Percentiles rank a stretch among this genome's conserved stretches.
Evolutionary conservation across 2,888 invertebrate species (phyloP).

Genomic region (Ligdia adustata): DNA sequence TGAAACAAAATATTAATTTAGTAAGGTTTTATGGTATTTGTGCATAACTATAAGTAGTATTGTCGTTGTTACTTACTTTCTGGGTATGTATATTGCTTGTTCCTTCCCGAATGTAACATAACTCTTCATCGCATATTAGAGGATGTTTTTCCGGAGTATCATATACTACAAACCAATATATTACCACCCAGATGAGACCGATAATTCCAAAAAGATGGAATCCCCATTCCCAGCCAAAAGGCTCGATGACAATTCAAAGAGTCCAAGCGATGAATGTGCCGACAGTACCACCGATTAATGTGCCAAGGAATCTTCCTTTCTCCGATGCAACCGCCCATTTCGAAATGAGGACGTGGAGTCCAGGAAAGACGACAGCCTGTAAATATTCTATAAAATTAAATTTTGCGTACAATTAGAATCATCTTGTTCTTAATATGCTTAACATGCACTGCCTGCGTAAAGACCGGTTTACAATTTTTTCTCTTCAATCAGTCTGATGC

Average conservation of each 20-base stretch:
- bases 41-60: too few species aligned
- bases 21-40: too few species aligned
- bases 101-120: constrained; percentile 22
- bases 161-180: constrained; percentile 23
- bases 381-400: too few species aligned
- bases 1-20: constrained; percentile 15
- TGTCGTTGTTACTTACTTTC: constrained; percentile 5
- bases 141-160: constrained; percentile 82
- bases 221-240: constrained; percentile 82
- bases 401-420: too few species aligned
- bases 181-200: constrained; percentile 53
- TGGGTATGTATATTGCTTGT: not conserved
- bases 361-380: constrained; percentile 77
- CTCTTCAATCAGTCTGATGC: too few species aligned
- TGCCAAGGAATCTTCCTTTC: constrained; percentile 80
- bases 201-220: constrained; percentile 79
- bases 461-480: too few species aligned
- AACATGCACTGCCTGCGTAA: too few species aligned
- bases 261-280: constrained; percentile 55
- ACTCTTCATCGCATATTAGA: constrained; percentile 58
- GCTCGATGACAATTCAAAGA: constrained; percentile 56
- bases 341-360: constrained; percentile 79
- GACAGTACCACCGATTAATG: constrained; percentile 70
- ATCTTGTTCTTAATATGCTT: too few species aligned
- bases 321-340: constrained; percentile 86